Evolutionary conservation across 2,113 vertebrate species (phyloP).

Genomic region (Scytalopus superciliaris): DNA sequence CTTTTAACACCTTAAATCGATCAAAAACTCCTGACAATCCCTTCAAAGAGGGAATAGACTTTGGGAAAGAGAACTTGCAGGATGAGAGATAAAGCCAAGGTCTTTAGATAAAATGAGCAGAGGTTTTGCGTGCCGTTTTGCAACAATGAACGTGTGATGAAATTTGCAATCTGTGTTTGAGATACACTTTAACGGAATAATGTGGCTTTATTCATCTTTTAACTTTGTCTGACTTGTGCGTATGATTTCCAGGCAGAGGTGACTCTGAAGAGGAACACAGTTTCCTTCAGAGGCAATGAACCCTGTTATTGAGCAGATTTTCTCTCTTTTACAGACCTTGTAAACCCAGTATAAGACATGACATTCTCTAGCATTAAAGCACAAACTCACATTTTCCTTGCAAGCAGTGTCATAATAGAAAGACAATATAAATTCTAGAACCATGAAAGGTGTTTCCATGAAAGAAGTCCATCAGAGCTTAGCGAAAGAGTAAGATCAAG

Average conservation of each 20-base stretch:
- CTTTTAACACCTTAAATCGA: background rate
- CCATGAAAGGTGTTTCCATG: background rate
- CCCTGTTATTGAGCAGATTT: background rate
- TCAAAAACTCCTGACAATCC: background rate
- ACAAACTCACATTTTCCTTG: background rate
- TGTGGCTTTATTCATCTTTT: background rate
- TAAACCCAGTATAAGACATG: background rate
- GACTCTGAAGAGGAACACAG: background rate
- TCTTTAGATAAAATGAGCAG: background rate
- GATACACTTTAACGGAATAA: background rate
- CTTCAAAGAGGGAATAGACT: conserved; percentile 6
- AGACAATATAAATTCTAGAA: background rate
- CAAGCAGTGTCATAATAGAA: background rate
- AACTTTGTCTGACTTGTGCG: background rate
- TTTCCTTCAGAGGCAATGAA: conserved; percentile 1
- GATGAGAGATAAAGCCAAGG: background rate
- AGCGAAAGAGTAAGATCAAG: background rate
- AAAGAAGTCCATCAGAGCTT: background rate
- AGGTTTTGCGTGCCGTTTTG: background rate
- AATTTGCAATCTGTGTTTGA: background rate
- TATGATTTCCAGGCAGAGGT: background rate
- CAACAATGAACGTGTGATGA: background rate
- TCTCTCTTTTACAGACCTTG: background rate
- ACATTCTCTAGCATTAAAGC: background rate
- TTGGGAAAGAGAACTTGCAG: background rate